Evolutionary conservation across 2,888 invertebrate genomes (phyloP), one percentile per base, ranked within the genome.

Genomic region (Neoscelio sp.): DNA sequence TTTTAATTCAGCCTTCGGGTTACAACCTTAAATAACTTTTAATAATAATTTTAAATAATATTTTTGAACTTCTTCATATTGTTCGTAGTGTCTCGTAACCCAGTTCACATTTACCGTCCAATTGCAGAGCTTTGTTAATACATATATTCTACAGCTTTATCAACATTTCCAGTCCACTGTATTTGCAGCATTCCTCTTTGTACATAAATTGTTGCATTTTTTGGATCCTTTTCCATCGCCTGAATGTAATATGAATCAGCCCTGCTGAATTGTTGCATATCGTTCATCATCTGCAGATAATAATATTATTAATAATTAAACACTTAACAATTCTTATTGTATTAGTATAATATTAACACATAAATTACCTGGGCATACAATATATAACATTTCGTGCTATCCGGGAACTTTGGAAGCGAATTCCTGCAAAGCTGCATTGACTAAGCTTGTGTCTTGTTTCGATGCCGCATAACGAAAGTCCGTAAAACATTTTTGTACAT

Each of bases 1-100:
- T n/a, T n/a, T n/a, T n/a, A n/a, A n/a, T n/a, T n/a, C n/a, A n/a
- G n/a, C n/a, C n/a, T n/a, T n/a, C n/a, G n/a, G n/a, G n/a, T n/a
- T n/a, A n/a, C n/a, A n/a, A n/a, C n/a, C n/a, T n/a, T n/a, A n/a
- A n/a, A n/a, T n/a, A n/a, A n/a, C n/a, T n/a, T n/a, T n/a, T n/a
- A 23, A 23, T 23, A 6, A 6, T 23, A 23, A 23, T 7, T 10
- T 3, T 12, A 56, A 40, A 44, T 62, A 12, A 30, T 79, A 90
- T 90, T 89, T 85, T 91, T 98, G 98, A 80, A 98, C 97, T 93
- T 98, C 97, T 81, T n/a, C n/a, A n/a, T n/a, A 99, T 95, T 18
- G 98, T 97, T 83, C 97, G 98, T 78, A 98, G 92, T 42, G 98
- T 98, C 92, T 99, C 99, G 90, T 96, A 98, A 5, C 97, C 98